These are phyloP conservation scores for Clunio marinus DNA, from an alignment of 2,888 invertebrate genomes.

Conservation along the genomic window DNA sequence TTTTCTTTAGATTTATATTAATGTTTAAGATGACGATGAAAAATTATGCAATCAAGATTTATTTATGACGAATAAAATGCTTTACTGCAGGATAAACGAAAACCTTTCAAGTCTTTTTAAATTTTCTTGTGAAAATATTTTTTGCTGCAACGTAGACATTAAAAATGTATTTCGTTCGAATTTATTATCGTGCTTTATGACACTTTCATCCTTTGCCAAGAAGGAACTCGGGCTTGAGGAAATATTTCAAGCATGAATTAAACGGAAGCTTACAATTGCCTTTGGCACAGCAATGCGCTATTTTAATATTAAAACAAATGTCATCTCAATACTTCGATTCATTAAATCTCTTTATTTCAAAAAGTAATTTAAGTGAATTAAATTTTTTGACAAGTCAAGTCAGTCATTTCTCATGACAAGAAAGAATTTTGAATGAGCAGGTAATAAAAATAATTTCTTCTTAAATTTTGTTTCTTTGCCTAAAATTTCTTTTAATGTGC, in stretches of 20 bases:
- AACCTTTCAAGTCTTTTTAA: conserved; percentile 18
- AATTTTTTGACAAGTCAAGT: conserved; percentile 1
- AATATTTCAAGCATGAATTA: no score
- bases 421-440: neutral
- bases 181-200: no score
- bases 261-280: no score
- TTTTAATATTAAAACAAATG: no score
- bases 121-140: no score
- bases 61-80: conserved; percentile 33
- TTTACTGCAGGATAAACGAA: neutral
- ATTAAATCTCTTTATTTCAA: neutral
- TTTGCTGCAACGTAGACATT: no score
- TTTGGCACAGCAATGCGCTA: no score
- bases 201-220: no score
- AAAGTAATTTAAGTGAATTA: no score
- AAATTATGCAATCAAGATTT: conserved; percentile 30
- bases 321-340: no score
- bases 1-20: conserved; percentile 32
- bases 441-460: neutral
- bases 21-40: conserved; percentile 7
- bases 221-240: no score
- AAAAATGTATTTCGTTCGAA: no score
- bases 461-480: neutral
- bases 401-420: neutral
- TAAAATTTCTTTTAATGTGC: neutral